Base-by-base conservation (phyloP, 1,140 invertebrate species). In the Cephus cinctus region DNA sequence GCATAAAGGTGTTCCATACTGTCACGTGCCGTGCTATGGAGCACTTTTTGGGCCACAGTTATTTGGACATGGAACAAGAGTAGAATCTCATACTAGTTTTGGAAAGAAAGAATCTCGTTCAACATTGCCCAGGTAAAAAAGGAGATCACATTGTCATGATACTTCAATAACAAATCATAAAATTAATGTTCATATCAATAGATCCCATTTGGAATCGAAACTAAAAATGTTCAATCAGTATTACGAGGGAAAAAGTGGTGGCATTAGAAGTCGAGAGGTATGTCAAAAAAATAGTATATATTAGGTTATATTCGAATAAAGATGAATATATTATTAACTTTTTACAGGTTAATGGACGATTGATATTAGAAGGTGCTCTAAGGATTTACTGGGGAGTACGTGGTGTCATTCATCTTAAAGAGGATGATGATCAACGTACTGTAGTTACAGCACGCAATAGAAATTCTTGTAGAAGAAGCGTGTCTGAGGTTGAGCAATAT, bases 1-100 rank as follows among this genome's bases (percentile, higher is more conserved):
- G 88, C 90, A 94, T 69, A 92, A 94, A 78, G 89, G 89, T 42
- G 87, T 91, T 44, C 91, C 92, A 30, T 95, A 94, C 64, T 95
- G 92, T 56, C 87, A 94, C 78, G 88, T 91, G 22, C 92, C 91
- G 22, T 95, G 92, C 67, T 94, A 95, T 72, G 87, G 89, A 49
- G 90, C 90, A 11, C 66, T 93, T 11, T 95, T 94, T 77, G 92
- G 92, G 30, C 90, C 90, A 16, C 85, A 89, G 57, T 77, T 93
- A 9, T 90, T 92, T 76, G 90, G 90, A 5, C 90, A 93, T 75
- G 90, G 90, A 14, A 92, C 89, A 21, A 80, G 88, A 67, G 88
- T 92, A 16, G 89, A 90, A 73, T 90, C 89, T 48, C 89, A 92
- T 67, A 90, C 88, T 41, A 91, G 87, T 73, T 92, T 90, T 77